Base-by-base conservation (phyloP, 2,888 invertebrate species). In the Neoitamus cyanurus region DNA sequence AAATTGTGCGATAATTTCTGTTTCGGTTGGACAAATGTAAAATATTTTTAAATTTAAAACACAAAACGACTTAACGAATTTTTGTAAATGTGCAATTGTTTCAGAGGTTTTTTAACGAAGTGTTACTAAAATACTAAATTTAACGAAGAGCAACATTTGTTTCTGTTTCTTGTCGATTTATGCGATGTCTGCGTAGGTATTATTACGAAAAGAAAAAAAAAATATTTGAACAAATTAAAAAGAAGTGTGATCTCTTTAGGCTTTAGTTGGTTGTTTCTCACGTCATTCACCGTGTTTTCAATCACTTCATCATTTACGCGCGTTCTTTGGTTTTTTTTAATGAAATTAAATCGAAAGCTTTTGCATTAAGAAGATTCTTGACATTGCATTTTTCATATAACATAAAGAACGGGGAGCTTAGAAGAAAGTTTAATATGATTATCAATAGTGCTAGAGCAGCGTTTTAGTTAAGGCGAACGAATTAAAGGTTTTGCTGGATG, bases 171-270 rank as follows among this genome's bases (percentile, higher is more conserved):
- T 77, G 28, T 77, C 77, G 30, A 77, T 77, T 28, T 77, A 30
- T 42, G 37, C 46, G 13, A 46, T 77, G 30, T 77, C 42, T 46
- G 77, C 7, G 46, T 77, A 77, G 73, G 73, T 73, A 34, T 2
- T 20, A 72, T 72, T 72, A 80, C n/a, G 15, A 34, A 58, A 28
- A 78, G n/a, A 78, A 46, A 15, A 34, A 80, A 36, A 82, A 3
- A 20, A 58, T 58, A 58, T 58, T 58, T 58, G 9, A 58, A 58
- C 9, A 58, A 58, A 58, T 58, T 58, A 25, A 58, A 7, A 46
- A 46, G 42, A 58, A 58, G 20, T 83, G 83, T 83, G 83, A 83
- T 83, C 72, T 46, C 25, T 46, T 20, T 83, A 83, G 70, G 42
- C 42, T 72, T 83, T 30, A 30, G 70, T 42, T 36, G 3, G 20